A percentile compares a stretch with the other conserved stretches of the same genome.
phyloP scores from a whole-genome alignment of 1,140 invertebrate species.

The Trichonephila clavipes region DNA sequence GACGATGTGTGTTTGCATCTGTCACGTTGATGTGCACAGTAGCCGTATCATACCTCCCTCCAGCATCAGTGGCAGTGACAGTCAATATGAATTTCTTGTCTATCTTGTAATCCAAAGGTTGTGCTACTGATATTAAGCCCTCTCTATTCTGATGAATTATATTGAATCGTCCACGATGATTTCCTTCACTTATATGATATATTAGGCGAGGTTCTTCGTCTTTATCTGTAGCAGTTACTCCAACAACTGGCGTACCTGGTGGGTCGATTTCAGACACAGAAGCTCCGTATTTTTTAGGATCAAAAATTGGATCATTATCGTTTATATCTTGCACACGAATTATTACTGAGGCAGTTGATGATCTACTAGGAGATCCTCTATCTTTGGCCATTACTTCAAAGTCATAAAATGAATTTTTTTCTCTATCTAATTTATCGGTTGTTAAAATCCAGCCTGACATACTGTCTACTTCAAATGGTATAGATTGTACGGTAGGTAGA shows the following conservation, averaged over 20 bases:
- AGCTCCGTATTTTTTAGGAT: constrained; percentile 92
- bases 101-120: constrained; percentile 87
- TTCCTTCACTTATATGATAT: constrained; percentile 94
- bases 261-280: constrained; percentile 93
- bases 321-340: constrained; percentile 80
- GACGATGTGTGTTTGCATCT: constrained; percentile 96
- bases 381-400: constrained; percentile 92
- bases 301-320: constrained; percentile 79
- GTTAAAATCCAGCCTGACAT: constrained; percentile 92
- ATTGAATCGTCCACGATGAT: constrained; percentile 90
- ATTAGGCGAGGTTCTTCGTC: constrained; percentile 93
- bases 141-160: constrained; percentile 94
- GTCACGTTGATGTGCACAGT: constrained; percentile 95
- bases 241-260: constrained; percentile 92
- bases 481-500: constrained; percentile 6
- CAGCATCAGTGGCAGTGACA: constrained; percentile 92
- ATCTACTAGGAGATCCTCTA: constrained; percentile 89
- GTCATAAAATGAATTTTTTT: constrained; percentile 90
- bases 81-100: constrained; percentile 82
- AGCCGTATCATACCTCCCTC: constrained; percentile 91
- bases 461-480: constrained; percentile 63
- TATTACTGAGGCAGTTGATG: constrained; percentile 87
- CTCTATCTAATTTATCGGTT: constrained; percentile 93
- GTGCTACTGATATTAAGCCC: constrained; percentile 93
- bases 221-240: constrained; percentile 93